A percentile compares a stretch with the other conserved stretches of the same genome.
These are phyloP conservation scores for Phrynocephalus versicolor DNA, from an alignment of 2,113 vertebrate genomes.

Conservation along the genomic window DNA sequence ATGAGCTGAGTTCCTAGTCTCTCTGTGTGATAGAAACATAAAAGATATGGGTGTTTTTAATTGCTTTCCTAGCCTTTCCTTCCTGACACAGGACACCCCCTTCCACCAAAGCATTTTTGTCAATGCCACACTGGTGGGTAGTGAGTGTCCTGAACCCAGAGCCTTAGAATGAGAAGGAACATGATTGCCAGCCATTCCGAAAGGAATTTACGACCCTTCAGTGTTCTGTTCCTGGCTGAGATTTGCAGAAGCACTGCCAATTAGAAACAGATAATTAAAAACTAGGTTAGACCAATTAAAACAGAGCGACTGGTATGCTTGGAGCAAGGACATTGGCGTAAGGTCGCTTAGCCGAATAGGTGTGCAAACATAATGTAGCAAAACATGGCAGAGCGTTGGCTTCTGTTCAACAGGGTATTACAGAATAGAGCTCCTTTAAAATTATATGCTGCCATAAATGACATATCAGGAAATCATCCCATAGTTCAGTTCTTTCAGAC, in stretches of 20 bases:
- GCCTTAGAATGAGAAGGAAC: not conserved
- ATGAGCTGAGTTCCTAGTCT: not conserved
- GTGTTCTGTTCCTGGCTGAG: not conserved
- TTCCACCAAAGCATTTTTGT: not conserved
- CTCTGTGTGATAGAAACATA: not conserved
- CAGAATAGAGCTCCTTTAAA: not conserved
- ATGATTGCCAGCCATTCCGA: not conserved
- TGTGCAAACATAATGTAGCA: too few relatives aligned
- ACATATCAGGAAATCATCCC: not conserved
- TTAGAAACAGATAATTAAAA: not conserved
- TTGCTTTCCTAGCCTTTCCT: not conserved
- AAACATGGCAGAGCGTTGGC: not conserved
- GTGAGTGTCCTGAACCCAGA: not conserved
- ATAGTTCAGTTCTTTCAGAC: not conserved
- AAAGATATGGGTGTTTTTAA: too few relatives aligned
- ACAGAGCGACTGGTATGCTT: not conserved
- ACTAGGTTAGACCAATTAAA: not conserved
- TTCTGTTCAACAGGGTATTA: not conserved
- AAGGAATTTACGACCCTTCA: not conserved
- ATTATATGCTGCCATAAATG: not conserved
- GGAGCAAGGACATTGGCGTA: not conserved
- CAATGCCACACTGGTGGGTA: too few relatives aligned
- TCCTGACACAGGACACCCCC: not conserved
- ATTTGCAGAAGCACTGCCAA: not conserved
- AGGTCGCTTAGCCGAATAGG: not conserved